Percentiles rank a stretch among this genome's conserved stretches.
Evolutionary conservation across 2,888 invertebrate genomes (phyloP).

Genomic region (Agonopterix heracliana): DNA sequence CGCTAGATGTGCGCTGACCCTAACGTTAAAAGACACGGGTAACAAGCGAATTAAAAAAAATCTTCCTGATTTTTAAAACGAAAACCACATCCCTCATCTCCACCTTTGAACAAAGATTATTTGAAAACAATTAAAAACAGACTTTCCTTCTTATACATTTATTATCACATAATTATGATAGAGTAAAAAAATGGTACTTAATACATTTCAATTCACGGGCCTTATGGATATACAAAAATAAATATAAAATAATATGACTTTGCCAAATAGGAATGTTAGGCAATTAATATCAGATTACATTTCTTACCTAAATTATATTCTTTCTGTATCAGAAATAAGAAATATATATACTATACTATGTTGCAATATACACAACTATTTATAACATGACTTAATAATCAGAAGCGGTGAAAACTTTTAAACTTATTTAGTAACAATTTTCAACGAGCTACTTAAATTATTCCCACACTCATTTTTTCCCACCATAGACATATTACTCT

Average conservation of each 20-base stretch:
- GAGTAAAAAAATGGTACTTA: constrained; percentile 1
- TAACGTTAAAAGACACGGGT: too few species aligned
- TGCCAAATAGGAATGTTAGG: neutral
- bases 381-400: neutral
- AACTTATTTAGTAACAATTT: neutral
- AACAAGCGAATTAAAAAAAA: too few species aligned
- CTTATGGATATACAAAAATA: neutral
- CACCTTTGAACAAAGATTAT: too few species aligned
- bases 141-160: constrained; percentile 3
- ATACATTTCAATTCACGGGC: neutral
- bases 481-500: too few species aligned
- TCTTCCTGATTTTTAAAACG: too few species aligned
- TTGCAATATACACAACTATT: neutral
- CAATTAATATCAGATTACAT: neutral
- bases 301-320: too few species aligned
- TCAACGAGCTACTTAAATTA: neutral
- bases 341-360: neutral
- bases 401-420: neutral
- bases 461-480: too few species aligned
- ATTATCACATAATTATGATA: constrained; percentile 6
- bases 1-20: too few species aligned
- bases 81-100: too few species aligned
- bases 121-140: neutral
- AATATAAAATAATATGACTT: neutral
- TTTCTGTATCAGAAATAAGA: too few species aligned